Percentiles rank a stretch among this genome's conserved stretches.
These are phyloP conservation scores for Avahi laniger DNA, from an alignment of 2,797 vertebrate species.

Conservation along the genomic window DNA sequence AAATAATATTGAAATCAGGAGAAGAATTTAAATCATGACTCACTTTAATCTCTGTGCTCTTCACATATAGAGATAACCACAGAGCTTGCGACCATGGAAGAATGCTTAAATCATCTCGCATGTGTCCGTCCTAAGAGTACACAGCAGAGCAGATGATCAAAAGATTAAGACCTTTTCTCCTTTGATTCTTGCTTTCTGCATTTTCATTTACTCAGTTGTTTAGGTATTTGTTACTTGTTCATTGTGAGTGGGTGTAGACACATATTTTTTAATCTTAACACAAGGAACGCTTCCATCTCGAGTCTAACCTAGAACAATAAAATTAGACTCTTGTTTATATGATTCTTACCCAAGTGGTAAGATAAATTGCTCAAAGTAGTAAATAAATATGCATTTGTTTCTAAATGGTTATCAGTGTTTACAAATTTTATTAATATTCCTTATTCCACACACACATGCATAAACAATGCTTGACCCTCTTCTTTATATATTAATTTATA, in stretches of 20 bases:
- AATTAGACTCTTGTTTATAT: not conserved
- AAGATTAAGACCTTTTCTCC: no score
- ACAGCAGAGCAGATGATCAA: not conserved
- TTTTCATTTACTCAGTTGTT: no score
- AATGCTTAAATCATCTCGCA: fast-evolving
- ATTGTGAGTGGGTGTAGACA: not conserved
- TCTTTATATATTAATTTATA: not conserved
- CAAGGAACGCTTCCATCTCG: not conserved
- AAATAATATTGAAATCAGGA: not conserved
- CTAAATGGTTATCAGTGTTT: not conserved
- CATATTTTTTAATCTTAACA: not conserved
- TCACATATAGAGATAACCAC: fast-evolving
- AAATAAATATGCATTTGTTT: not conserved
- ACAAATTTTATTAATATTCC: not conserved
- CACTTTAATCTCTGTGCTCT: not conserved
- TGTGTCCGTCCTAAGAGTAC: not conserved
- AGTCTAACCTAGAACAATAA: not conserved
- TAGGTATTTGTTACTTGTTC: not conserved
- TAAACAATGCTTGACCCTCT: not conserved
- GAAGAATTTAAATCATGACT: not conserved
- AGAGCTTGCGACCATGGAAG: fast-evolving
- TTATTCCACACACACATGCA: not conserved
- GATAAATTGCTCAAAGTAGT: not conserved
- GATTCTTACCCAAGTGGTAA: not conserved
- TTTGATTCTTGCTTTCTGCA: not conserved